A percentile compares a stretch with the other conserved stretches of the same genome.
These are phyloP conservation scores for Eledone cirrhosa DNA, from an alignment of 2,888 invertebrate species.

Conservation along the genomic window DNA sequence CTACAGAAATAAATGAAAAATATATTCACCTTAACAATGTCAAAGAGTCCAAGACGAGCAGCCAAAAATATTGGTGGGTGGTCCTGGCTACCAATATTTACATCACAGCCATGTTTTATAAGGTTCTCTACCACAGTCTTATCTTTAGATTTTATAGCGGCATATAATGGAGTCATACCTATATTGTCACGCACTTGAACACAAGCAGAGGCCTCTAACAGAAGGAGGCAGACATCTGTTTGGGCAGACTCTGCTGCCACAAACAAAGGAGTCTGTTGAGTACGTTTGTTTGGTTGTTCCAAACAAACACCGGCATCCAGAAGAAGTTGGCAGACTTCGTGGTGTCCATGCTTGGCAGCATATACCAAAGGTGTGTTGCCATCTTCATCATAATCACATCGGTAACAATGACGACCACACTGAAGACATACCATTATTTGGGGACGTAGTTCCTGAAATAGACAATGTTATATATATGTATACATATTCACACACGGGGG, in stretches of 20 bases:
- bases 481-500: background rate
- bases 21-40: conserved; percentile 45
- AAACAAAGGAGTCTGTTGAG: conserved; percentile 80
- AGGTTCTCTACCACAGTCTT: conserved; percentile 39
- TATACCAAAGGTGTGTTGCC: conserved; percentile 48
- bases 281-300: conserved; percentile 69
- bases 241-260: conserved; percentile 82
- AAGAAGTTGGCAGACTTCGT: conserved; percentile 86
- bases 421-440: background rate
- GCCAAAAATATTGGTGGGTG: conserved; percentile 54
- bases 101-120: conserved; percentile 49
- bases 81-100: conserved; percentile 54
- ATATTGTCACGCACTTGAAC: conserved; percentile 53
- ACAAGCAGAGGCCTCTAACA: conserved; percentile 91
- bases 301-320: conserved; percentile 90
- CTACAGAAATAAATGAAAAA: background rate
- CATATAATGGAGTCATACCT: conserved; percentile 51
- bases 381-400: conserved; percentile 39
- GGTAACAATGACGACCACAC: background rate
- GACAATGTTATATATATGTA: background rate
- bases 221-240: conserved; percentile 81
- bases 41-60: conserved; percentile 44
- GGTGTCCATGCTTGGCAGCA: conserved; percentile 75
- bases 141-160: conserved; percentile 46
- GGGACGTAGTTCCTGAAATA: background rate